Evolutionary conservation across 2,113 vertebrate genomes (phyloP).

Genomic region (Eretmochelys imbricata): DNA sequence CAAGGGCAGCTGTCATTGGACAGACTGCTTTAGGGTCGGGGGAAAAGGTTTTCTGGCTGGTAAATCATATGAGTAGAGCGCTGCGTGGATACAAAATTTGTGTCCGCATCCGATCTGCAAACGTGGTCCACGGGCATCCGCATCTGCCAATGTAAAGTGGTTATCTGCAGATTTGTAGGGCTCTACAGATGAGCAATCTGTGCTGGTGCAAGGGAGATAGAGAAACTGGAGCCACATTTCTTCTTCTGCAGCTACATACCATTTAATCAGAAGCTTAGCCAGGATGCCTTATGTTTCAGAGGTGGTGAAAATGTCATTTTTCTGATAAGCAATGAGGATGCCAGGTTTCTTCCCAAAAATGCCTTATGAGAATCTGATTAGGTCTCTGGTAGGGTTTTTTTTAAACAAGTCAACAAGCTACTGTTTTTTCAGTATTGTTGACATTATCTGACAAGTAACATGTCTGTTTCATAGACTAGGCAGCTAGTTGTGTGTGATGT

Average conservation of each 20-base stretch:
- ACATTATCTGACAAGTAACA: neutral
- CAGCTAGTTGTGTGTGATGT: neutral
- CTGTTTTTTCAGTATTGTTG: neutral
- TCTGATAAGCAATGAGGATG: accelerated
- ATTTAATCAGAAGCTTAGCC: neutral
- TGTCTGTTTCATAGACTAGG: neutral
- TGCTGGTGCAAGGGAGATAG: neutral
- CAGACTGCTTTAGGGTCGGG: accelerated
- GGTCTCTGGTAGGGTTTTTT: neutral
- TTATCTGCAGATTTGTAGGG: no score
- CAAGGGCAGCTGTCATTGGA: accelerated
- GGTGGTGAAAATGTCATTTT: neutral
- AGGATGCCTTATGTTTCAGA: neutral
- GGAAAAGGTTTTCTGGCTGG: neutral
- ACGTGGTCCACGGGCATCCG: no score
- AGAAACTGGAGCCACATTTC: accelerated
- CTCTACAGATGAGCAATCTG: no score
- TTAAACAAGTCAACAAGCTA: neutral
- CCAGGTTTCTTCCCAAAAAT: neutral
- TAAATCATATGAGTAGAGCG: neutral
- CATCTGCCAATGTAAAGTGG: no score
- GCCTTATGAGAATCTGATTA: accelerated
- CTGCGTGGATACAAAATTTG: no score
- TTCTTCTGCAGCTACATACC: accelerated
- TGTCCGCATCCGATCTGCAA: no score